Evolutionary conservation across 2,113 vertebrate genomes (phyloP).

Genomic region (Toxotes jaculatrix): DNA sequence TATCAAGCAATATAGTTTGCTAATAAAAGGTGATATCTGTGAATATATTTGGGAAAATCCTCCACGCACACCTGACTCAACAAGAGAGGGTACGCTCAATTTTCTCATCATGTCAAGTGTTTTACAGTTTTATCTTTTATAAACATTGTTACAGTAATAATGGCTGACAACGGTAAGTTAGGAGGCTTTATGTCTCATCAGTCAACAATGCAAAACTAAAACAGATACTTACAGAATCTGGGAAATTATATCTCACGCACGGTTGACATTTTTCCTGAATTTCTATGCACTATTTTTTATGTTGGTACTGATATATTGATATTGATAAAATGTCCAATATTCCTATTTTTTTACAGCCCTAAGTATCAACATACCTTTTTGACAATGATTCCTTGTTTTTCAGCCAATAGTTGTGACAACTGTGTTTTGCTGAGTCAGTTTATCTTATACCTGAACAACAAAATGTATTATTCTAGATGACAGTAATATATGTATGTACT

Average conservation of each 20-base stretch:
- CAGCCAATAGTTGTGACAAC: too few relatives aligned
- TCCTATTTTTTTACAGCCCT: too few relatives aligned
- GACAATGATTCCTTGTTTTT: too few relatives aligned
- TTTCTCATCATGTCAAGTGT: slow-evolving; percentile 46
- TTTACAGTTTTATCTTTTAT: slow-evolving; percentile 50
- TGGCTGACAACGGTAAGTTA: not conserved
- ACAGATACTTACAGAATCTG: not conserved
- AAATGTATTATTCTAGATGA: too few relatives aligned
- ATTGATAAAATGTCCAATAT: not conserved
- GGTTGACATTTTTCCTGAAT: not conserved
- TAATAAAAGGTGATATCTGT: slow-evolving; percentile 14
- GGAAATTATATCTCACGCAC: not conserved
- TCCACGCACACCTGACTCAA: slow-evolving; percentile 66
- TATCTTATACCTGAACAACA: too few relatives aligned
- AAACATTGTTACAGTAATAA: slow-evolving; percentile 26
- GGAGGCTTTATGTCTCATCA: not conserved
- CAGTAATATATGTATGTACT: too few relatives aligned
- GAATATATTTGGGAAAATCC: slow-evolving; percentile 35
- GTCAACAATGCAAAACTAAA: not conserved
- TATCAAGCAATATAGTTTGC: not conserved
- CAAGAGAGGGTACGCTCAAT: not conserved
- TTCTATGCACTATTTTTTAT: not conserved
- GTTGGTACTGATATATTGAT: too few relatives aligned
- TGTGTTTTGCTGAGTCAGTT: too few relatives aligned
- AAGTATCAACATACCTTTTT: too few relatives aligned